Evolutionary conservation across 2,888 invertebrate genomes (phyloP).

Genomic region (Phalera bucephala): DNA sequence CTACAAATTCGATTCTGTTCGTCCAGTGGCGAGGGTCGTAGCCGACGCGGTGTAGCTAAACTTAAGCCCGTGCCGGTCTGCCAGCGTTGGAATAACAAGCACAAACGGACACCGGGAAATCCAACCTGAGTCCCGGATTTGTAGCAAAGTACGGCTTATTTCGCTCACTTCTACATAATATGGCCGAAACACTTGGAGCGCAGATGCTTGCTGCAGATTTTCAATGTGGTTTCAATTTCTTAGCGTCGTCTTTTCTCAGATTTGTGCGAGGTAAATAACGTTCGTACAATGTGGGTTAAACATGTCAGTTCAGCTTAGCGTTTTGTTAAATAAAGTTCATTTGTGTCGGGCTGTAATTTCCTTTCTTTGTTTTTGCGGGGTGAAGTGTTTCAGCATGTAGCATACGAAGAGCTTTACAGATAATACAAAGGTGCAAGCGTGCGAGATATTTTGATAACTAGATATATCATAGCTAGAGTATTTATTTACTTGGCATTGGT

Average conservation of each 20-base stretch:
- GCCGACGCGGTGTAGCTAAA: constrained; percentile 37
- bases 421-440: too few species aligned
- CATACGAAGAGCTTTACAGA: neutral
- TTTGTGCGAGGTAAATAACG: constrained; percentile 28
- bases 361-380: constrained; percentile 3
- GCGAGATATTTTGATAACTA: too few species aligned
- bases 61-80: constrained; percentile 49
- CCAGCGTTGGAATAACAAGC: constrained; percentile 67
- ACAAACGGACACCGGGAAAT: constrained; percentile 71
- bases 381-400: neutral
- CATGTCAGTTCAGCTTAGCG: constrained; percentile 13
- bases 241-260: constrained; percentile 34
- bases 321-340: constrained; percentile 12
- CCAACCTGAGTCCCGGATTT: constrained; percentile 71
- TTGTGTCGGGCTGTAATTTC: constrained; percentile 5
- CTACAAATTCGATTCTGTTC: constrained; percentile 23
- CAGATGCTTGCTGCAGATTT: constrained; percentile 60
- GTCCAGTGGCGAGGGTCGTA: constrained; percentile 23
- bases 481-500: too few species aligned
- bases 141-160: constrained; percentile 71
- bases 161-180: constrained; percentile 63
- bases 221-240: constrained; percentile 57
- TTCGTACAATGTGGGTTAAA: constrained; percentile 18
- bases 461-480: too few species aligned
- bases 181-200: constrained; percentile 56